Conservation (phyloP, 2,797 vertebrate species). For the Poecilia wingei region DNA sequence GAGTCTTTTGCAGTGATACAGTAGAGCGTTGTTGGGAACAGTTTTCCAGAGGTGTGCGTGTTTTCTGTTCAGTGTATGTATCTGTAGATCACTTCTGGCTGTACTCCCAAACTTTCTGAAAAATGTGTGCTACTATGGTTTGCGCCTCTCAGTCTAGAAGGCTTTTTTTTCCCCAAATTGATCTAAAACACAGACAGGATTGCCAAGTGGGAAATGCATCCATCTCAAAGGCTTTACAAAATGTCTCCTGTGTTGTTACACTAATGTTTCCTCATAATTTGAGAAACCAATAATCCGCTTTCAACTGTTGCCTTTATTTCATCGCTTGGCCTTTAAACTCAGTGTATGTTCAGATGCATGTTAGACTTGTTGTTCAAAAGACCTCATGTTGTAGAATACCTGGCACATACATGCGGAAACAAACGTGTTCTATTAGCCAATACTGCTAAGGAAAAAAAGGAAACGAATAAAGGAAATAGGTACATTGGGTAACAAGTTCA, state of each 20-base stretch:
- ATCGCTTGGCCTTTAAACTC: neutral
- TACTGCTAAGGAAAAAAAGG: conserved; percentile 17
- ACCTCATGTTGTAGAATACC: conserved; percentile 1
- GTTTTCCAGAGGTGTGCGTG: too few relatives aligned
- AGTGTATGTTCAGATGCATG: neutral
- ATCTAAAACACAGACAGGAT: neutral
- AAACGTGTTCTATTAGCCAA: conserved; percentile 34
- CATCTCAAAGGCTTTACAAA: neutral
- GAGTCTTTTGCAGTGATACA: too few relatives aligned
- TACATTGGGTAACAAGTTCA: conserved; percentile 43
- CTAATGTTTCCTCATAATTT: neutral
- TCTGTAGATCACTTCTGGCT: neutral
- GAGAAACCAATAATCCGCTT: neutral
- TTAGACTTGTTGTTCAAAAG: conserved; percentile 23
- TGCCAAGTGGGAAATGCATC: neutral
- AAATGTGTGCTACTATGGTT: neutral
- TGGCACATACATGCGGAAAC: conserved; percentile 27
- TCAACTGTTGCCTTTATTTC: neutral
- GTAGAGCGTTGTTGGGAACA: too few relatives aligned
- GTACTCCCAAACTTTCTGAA: neutral
- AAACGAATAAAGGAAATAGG: conserved; percentile 22
- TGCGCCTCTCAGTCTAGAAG: neutral
- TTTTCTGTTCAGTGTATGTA: neutral
- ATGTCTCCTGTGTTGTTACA: neutral
- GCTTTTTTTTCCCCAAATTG: neutral